These are phyloP conservation scores for Eira barbara DNA, from an alignment of 2,113 vertebrate species.

Conservation along the genomic window DNA sequence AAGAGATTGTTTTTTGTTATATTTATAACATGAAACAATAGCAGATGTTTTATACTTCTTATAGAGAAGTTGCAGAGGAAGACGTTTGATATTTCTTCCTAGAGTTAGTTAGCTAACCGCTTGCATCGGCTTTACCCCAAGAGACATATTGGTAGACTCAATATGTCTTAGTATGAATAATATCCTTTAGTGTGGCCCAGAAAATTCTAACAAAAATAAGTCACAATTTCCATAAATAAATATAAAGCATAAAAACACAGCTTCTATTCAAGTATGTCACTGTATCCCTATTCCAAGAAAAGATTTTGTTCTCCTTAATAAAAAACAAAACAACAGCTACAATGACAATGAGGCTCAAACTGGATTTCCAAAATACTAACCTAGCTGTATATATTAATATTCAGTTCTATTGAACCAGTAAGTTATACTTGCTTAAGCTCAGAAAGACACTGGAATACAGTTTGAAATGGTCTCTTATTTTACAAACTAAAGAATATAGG, in stretches of 20 bases:
- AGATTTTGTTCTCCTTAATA: not conserved
- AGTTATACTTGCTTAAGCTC: not conserved
- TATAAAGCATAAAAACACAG: not conserved
- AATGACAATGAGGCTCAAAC: not conserved
- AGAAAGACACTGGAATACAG: not conserved
- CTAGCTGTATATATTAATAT: not conserved
- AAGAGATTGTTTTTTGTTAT: not conserved
- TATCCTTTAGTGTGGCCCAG: not conserved
- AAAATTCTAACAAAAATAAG: not conserved
- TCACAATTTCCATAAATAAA: not conserved
- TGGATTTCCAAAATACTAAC: not conserved
- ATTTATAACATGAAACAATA: not conserved
- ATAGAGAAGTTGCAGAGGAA: not conserved
- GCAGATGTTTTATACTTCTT: not conserved
- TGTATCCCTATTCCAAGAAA: not conserved
- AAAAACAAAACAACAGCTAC: not conserved
- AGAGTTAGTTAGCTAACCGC: not conserved
- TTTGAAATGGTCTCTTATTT: not conserved
- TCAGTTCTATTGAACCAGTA: not conserved
- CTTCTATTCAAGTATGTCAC: not conserved
- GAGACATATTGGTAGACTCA: not conserved
- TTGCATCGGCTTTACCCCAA: not conserved
- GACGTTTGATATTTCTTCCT: not conserved
- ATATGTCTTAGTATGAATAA: not conserved
- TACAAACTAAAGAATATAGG: not conserved